Evolutionary conservation across 2,113 vertebrate genomes (phyloP).

Genomic region (Ceuthmochares aereus): DNA sequence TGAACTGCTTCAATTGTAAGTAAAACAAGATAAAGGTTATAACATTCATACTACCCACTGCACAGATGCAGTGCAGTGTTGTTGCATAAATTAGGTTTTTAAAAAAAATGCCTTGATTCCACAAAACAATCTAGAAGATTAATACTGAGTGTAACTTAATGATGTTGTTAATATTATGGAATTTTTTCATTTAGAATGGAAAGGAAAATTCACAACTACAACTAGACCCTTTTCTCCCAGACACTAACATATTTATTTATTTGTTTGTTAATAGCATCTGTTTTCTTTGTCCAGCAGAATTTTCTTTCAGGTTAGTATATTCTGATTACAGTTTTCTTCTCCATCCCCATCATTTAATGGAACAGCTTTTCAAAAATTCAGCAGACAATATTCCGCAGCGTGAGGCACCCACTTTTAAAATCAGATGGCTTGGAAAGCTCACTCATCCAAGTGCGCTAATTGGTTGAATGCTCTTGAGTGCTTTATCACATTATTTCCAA

Average conservation of each 20-base stretch:
- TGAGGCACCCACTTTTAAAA: constrained; percentile 28
- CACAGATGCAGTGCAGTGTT: neutral
- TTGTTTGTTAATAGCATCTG: accelerated
- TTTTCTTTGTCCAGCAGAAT: neutral
- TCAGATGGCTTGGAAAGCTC: constrained; percentile 51
- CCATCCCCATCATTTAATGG: neutral
- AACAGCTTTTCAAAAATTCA: neutral
- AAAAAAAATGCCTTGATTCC: neutral
- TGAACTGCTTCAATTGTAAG: neutral
- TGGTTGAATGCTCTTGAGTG: constrained; percentile 27
- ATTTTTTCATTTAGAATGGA: neutral
- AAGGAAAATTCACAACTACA: neutral
- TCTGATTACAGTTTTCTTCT: constrained; percentile 7
- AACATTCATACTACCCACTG: neutral
- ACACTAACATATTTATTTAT: no score
- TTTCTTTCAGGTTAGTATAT: neutral
- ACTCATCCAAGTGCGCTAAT: constrained; percentile 16
- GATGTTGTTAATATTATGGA: neutral
- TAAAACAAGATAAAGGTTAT: neutral
- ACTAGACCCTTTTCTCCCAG: neutral
- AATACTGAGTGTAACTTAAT: neutral
- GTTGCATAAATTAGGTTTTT: neutral
- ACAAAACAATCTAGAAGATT: neutral
- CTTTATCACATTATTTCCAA: constrained; percentile 61
- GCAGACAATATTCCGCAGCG: constrained; percentile 21